phyloP scores from a whole-genome alignment of 1,140 invertebrate species.

The Nasonia giraulti region DNA sequence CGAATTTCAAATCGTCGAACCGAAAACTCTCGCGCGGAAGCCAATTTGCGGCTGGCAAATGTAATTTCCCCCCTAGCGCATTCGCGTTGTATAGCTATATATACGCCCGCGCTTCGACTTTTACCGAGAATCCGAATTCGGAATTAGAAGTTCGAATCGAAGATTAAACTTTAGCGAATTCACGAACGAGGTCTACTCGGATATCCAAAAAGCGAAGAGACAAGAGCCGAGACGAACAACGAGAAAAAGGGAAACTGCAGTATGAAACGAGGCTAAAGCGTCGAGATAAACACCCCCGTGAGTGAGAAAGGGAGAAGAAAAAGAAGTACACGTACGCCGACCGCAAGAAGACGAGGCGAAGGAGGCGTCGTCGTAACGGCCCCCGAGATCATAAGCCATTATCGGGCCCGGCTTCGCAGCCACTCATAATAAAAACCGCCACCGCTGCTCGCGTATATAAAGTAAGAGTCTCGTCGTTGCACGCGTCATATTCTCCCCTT shows the following conservation, averaged over 20 bases:
- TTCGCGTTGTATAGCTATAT: no score
- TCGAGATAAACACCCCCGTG: constrained; percentile 30
- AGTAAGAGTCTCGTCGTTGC: neutral
- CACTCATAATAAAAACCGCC: constrained; percentile 35
- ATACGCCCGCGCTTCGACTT: neutral
- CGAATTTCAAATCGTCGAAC: neutral
- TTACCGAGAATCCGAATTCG: neutral
- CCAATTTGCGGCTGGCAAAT: neutral
- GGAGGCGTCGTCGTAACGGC: constrained; percentile 18
- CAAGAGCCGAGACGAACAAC: neutral
- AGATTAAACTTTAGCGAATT: neutral
- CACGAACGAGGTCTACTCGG: no score
- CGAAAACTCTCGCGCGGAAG: neutral
- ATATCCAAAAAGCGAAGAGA: constrained; percentile 15
- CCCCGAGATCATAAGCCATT: constrained; percentile 40
- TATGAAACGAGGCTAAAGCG: constrained; percentile 27
- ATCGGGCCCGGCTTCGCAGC: constrained; percentile 22
- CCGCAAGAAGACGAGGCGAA: neutral
- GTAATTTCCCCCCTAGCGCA: no score
- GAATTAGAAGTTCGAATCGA: neutral
- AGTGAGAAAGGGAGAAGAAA: neutral
- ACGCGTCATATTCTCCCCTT: neutral
- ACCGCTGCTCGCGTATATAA: constrained; percentile 14
- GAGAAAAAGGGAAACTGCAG: neutral
- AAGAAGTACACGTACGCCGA: neutral